Evolutionary conservation across 2,888 invertebrate genomes (phyloP).

Genomic region (Chirona hameri): DNA sequence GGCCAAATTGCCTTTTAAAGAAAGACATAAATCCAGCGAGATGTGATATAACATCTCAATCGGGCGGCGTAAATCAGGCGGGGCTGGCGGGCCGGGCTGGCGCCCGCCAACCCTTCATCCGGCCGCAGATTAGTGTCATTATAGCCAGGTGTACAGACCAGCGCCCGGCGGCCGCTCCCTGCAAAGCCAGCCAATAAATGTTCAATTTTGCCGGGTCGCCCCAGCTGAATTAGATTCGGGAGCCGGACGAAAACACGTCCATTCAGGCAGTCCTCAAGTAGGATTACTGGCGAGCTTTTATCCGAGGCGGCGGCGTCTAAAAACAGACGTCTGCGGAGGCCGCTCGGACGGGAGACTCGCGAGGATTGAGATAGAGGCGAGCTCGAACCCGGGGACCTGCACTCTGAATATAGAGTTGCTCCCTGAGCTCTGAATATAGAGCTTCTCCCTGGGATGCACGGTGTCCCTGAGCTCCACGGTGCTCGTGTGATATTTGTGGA

Average conservation of each 20-base stretch:
- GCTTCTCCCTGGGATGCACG: too few relatives aligned
- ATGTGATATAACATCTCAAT: slow-evolving; percentile 22
- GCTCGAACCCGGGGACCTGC: too few relatives aligned
- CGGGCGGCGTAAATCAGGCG: background rate
- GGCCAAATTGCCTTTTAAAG: background rate
- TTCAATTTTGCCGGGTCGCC: background rate
- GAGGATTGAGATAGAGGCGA: too few relatives aligned
- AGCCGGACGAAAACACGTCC: background rate
- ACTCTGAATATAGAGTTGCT: too few relatives aligned
- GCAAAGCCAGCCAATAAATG: slow-evolving; percentile 2
- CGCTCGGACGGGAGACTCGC: too few relatives aligned
- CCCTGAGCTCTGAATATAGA: too few relatives aligned
- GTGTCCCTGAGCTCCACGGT: too few relatives aligned
- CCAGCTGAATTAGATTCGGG: background rate
- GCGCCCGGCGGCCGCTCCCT: background rate
- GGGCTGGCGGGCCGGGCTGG: background rate
- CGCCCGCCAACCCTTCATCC: background rate
- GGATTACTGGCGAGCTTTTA: background rate
- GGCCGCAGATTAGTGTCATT: slow-evolving; percentile 6
- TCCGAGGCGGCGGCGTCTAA: background rate
- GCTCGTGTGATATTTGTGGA: too few relatives aligned
- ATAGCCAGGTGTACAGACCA: background rate
- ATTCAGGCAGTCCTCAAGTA: slow-evolving; percentile 6
- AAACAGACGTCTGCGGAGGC: too few relatives aligned
- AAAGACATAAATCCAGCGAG: background rate